Evolutionary conservation across 2,797 vertebrate genomes (phyloP), one percentile per base, ranked within the genome.

Genomic region (Podarcis siculus): DNA sequence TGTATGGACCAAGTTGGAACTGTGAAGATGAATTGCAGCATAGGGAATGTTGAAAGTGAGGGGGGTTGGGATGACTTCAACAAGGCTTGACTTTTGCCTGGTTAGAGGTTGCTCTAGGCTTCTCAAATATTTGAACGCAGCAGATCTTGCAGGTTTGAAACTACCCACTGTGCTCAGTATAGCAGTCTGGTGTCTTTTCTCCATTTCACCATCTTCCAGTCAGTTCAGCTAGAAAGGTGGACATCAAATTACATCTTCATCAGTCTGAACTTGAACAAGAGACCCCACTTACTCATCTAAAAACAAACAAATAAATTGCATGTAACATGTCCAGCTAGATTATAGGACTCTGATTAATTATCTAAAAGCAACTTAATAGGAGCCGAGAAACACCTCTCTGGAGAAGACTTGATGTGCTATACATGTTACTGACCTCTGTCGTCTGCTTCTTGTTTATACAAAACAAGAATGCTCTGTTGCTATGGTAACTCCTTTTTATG

Each of bases 401-500:
- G 95, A 95, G 91, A 89, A 81, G 69, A 7, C 5, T 3, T 88
- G 39, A 83, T 88, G 64, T 90, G 92, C 42, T 80, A 23, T 76
- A 45, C 87, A 88, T 89, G 72, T 35, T 85, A 69, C 19, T 82
- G 66, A 79, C 83, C 89, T 35, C 80, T 64, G 85, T 95, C 0
- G 3, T 4, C 79, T 86, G 55, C 66, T n/a, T 85, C 58, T 76
- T 89, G 89, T 94, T 94, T 95, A 88, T 90, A 91, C 35, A 89
- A 79, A 92, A 92, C 92, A 95, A 75, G 92, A 95, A 84, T 86
- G 86, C 82, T 90, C 61, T 25, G 94, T 97, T 96, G 91, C 90
- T 90, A 89, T 89, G 86, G 93, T 76, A 96, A 97, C 95, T 90
- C 67, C 49, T 79, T 91, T 94, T 83, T 93, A 87, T 93, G 87